Conservation (phyloP, 2,888 invertebrate genomes). For the Pristionchus maxplancki region DNA sequence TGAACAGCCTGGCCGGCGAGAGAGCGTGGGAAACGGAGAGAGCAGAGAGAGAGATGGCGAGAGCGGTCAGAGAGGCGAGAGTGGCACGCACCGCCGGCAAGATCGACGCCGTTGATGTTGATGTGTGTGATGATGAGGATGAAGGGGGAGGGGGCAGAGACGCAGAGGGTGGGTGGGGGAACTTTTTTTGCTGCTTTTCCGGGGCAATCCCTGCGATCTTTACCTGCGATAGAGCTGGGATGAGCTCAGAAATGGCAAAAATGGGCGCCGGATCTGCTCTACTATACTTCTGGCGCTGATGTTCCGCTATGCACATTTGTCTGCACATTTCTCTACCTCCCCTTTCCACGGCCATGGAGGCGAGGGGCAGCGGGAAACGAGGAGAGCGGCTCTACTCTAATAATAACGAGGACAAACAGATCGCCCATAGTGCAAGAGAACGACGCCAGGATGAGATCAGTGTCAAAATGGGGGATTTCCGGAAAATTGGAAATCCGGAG, state of each 20-base stretch:
- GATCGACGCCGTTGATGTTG: neutral
- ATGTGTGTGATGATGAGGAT: neutral
- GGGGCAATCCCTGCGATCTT: too few species aligned
- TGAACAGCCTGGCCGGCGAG: neutral
- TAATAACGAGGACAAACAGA: neutral
- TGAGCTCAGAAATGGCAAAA: too few species aligned
- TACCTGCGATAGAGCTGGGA: too few species aligned
- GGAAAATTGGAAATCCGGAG: neutral
- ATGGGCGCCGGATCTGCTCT: too few species aligned
- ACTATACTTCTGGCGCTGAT: too few species aligned
- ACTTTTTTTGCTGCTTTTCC: too few species aligned
- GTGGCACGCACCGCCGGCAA: neutral
- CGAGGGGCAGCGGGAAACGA: neutral
- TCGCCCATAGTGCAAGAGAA: neutral
- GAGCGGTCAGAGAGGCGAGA: constrained; percentile 27
- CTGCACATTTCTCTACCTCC: too few species aligned
- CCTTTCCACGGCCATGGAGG: neutral
- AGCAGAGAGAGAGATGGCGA: neutral
- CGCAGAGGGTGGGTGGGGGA: neutral
- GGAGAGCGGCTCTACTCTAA: neutral
- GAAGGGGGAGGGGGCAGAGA: neutral
- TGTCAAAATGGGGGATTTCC: neutral
- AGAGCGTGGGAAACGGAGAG: neutral
- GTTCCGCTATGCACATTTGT: too few species aligned
- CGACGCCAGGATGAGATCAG: neutral